These are phyloP conservation scores for Antheraea yamamai DNA, from an alignment of 2,888 invertebrate species.

Conservation along the genomic window DNA sequence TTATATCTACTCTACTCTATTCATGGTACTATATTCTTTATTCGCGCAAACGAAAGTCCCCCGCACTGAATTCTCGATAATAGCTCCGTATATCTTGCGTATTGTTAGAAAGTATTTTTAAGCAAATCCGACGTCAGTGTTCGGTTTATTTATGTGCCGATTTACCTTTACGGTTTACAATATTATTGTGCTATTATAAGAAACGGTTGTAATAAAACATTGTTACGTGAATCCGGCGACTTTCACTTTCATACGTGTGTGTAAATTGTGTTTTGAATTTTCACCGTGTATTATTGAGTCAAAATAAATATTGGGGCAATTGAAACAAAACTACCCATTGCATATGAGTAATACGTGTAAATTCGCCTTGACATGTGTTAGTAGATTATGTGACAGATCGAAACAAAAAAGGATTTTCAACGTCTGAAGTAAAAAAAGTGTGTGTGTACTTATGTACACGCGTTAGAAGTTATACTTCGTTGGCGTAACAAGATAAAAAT, in stretches of 20 bases:
- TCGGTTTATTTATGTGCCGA: constrained; percentile 41
- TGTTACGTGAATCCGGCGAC: constrained; percentile 26
- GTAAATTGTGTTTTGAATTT: constrained; percentile 11
- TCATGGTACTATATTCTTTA: constrained; percentile 44
- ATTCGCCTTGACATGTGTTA: not conserved
- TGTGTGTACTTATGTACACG: too few species aligned
- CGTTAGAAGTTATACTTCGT: too few species aligned
- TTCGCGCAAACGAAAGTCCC: constrained; percentile 49
- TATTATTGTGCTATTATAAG: constrained; percentile 39
- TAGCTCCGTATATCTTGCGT: constrained; percentile 49
- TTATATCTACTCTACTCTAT: constrained; percentile 57
- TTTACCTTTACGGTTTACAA: constrained; percentile 33
- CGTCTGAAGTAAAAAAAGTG: too few species aligned
- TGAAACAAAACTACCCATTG: not conserved
- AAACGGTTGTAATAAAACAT: constrained; percentile 33
- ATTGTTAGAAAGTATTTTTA: constrained; percentile 61
- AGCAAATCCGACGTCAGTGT: constrained; percentile 38
- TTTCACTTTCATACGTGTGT: constrained; percentile 36
- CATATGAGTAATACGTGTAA: not conserved
- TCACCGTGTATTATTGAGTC: not conserved
- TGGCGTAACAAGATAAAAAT: too few species aligned
- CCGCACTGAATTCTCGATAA: constrained; percentile 43
- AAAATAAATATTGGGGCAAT: not conserved
- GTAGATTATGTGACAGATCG: too few species aligned
- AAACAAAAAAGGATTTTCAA: too few species aligned